A percentile compares a stretch with the other conserved stretches of the same genome.
These are phyloP conservation scores for Phalacrocorax pelagicus DNA, from an alignment of 2,113 vertebrate genomes.

Conservation along the genomic window DNA sequence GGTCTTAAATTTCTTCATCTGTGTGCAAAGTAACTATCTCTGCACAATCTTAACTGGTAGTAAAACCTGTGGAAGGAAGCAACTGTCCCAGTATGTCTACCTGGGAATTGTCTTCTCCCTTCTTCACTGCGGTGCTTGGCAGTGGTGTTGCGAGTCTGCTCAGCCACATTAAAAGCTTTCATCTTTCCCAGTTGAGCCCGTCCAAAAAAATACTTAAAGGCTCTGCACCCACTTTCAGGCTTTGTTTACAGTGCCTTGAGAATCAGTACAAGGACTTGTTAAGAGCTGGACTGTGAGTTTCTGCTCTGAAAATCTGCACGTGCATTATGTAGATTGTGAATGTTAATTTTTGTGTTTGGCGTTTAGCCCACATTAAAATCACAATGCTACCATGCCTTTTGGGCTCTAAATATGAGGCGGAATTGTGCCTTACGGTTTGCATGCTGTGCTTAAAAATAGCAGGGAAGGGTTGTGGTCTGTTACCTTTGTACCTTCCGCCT, in stretches of 20 bases:
- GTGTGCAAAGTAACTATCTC: neutral
- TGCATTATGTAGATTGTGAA: neutral
- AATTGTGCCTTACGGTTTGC: neutral
- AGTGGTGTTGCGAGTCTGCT: neutral
- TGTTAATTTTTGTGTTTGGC: neutral
- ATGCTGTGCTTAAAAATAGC: neutral
- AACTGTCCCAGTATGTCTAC: rapidly evolving
- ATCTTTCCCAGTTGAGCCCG: neutral
- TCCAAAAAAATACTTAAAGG: neutral
- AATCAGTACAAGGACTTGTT: neutral
- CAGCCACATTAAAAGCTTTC: neutral
- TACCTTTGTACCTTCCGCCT: neutral
- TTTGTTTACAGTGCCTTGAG: neutral
- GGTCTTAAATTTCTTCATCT: neutral
- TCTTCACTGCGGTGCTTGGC: neutral
- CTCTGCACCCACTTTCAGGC: neutral
- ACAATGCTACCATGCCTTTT: neutral
- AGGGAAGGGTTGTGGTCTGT: neutral
- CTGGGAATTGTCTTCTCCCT: neutral
- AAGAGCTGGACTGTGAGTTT: neutral
- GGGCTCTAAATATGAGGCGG: neutral
- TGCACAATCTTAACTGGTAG: neutral
- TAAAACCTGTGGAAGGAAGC: neutral
- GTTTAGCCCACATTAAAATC: neutral
- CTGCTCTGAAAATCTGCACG: neutral